These are phyloP conservation scores for Nothobranchius furzeri DNA, from an alignment of 2,113 vertebrate species.

Conservation along the genomic window DNA sequence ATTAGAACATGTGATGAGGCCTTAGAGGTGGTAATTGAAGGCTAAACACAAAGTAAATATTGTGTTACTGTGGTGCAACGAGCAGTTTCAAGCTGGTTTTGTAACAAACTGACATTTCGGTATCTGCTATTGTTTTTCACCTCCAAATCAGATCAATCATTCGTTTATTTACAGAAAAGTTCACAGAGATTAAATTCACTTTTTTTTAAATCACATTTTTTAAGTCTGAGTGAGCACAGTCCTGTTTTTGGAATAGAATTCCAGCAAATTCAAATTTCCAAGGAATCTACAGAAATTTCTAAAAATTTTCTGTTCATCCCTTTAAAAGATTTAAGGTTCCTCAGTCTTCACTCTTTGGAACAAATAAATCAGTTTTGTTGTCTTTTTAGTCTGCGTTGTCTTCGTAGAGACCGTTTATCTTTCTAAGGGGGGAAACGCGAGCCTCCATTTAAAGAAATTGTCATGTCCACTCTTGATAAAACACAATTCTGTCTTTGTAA, in stretches of 20 bases:
- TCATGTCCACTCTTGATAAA: constrained; percentile 1
- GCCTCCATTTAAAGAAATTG: background rate
- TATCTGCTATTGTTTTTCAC: background rate
- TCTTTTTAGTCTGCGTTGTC: constrained; percentile 4
- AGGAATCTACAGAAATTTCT: constrained; percentile 6
- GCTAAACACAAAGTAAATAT: background rate
- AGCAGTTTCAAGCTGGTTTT: background rate
- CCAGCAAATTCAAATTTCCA: background rate
- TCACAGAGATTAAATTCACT: background rate
- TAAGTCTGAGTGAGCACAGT: background rate
- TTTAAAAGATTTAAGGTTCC: no score
- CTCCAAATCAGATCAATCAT: no score
- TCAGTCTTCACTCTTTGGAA: constrained; percentile 11
- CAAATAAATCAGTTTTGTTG: background rate
- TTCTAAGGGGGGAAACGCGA: background rate
- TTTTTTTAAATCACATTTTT: background rate
- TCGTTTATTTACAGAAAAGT: no score
- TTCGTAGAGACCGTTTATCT: constrained; percentile 21
- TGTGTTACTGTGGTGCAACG: background rate
- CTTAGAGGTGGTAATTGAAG: background rate
- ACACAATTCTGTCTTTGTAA: constrained; percentile 8
- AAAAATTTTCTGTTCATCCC: background rate
- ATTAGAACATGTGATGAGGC: constrained; percentile 4
- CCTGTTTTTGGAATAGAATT: background rate
- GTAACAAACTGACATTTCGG: no score